Evolutionary conservation across 1,140 invertebrate species (phyloP), one percentile per base, ranked within the genome.

Genomic region (Formica selysi): DNA sequence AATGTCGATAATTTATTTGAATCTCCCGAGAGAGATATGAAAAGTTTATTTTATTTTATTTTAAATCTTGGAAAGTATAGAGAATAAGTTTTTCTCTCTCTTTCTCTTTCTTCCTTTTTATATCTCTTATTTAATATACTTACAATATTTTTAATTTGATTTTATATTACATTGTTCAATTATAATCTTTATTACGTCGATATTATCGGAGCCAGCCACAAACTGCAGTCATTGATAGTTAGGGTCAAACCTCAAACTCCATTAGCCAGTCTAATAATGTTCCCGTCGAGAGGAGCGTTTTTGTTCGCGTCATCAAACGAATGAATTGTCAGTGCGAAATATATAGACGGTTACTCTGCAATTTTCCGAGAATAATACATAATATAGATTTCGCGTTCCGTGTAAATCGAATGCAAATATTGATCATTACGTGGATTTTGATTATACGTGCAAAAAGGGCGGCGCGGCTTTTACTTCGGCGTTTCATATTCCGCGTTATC

Each of bases 221-320:
- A 85, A 64, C 22, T 64, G 59, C 54, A 65, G 61, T 87, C 76
- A 59, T 48, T 38, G 51, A 29, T 86, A 86, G 88, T 89, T 76
- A 86, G 11, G 61, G 62, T 80, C 57, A 32, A 87, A 64, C 48
- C 70, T 71, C 84, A 76, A 89, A 89, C 76, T 89, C 59, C 83
- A 89, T 89, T 89, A 89, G 73, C 67, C 54, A 74, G 84, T 86
- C 87, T 71, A 86, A 86, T 86, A 59, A 67, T 65, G 76, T 70
- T 5, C 19, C 51, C 29, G 26, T 74, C 36, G 54, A 68, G 38
- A 51, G 32, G 26, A 54, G 11, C 22, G 70, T 89, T 89, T 88
- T 89, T 78, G 83, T 41, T 5, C 32, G 57, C 0, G 64, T 19
- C 10, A 26, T 11, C 38, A 86, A 79, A 86, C 64, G 29, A 86